phyloP scores from a whole-genome alignment of 2,113 vertebrate species.

The Hemiscyllium ocellatum region DNA sequence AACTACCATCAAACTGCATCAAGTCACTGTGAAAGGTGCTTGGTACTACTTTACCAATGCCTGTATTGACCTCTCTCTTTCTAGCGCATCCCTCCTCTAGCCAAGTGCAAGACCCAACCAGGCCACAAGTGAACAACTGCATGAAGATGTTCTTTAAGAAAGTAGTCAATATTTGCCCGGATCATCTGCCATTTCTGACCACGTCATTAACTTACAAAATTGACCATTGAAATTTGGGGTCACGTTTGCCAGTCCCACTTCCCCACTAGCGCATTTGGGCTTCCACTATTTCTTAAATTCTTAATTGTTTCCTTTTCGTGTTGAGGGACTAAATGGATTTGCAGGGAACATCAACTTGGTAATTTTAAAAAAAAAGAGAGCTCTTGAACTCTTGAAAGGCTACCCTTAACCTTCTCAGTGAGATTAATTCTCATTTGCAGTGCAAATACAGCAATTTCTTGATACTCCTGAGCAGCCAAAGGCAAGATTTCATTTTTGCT shows the following conservation, averaged over 20 bases:
- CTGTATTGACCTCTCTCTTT: not conserved
- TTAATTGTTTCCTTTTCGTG: not conserved
- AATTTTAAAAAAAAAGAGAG: not conserved
- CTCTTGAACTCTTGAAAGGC: not conserved
- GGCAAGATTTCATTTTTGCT: not conserved
- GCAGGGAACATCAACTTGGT: not conserved
- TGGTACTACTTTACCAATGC: not conserved
- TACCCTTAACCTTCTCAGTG: not conserved
- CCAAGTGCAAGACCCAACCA: not conserved
- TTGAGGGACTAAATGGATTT: not conserved
- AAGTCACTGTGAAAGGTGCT: not conserved
- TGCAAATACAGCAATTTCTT: not conserved
- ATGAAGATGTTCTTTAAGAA: not conserved
- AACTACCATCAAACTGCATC: constrained; percentile 56
- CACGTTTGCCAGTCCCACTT: not conserved
- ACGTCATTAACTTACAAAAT: not conserved
- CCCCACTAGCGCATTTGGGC: not conserved
- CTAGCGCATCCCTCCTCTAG: not conserved
- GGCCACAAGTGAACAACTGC: no score
- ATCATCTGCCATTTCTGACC: not conserved
- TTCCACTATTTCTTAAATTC: not conserved
- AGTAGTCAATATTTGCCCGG: not conserved
- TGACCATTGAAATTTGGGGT: not conserved
- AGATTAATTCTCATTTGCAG: not conserved
- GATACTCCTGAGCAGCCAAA: not conserved